A percentile compares a stretch with the other conserved stretches of the same genome.
Conservation (phyloP, 2,797 vertebrate species). For the Heterohyrax brucei region DNA sequence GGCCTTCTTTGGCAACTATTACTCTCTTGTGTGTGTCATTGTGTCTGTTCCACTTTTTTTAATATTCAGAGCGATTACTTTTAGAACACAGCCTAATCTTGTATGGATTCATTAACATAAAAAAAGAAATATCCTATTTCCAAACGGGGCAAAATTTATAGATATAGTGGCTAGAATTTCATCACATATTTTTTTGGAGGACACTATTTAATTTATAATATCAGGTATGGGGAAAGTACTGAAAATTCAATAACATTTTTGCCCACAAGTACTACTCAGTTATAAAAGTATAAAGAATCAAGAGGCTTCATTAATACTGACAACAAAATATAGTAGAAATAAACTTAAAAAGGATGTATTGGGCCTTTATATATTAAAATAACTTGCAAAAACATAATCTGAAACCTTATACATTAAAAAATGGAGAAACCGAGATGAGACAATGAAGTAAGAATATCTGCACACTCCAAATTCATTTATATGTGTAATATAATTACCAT, state of each 20-base stretch:
- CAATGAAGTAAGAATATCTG: not conserved
- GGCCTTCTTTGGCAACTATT: too few relatives aligned
- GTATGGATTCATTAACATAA: too few relatives aligned
- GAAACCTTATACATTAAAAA: not conserved
- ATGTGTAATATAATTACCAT: conserved; percentile 1
- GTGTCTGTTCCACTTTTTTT: too few relatives aligned
- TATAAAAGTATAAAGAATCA: not conserved
- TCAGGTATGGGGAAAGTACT: not conserved
- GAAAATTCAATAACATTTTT: not conserved
- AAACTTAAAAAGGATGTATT: not conserved
- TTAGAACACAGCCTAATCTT: too few relatives aligned
- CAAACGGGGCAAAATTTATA: too few relatives aligned
- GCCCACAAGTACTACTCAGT: not conserved
- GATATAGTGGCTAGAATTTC: too few relatives aligned
- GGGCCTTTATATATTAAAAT: not conserved
- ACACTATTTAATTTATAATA: too few relatives aligned
- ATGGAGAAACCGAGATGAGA: not conserved
- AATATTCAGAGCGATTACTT: too few relatives aligned
- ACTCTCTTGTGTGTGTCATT: too few relatives aligned
- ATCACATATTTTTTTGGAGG: too few relatives aligned
- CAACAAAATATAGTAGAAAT: conserved; percentile 1
- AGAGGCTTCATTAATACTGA: not conserved
- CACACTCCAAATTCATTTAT: not conserved
- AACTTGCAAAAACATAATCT: not conserved
- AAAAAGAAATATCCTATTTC: too few relatives aligned